Conservation (phyloP, 2,113 vertebrate species). For the Psophia crepitans region DNA sequence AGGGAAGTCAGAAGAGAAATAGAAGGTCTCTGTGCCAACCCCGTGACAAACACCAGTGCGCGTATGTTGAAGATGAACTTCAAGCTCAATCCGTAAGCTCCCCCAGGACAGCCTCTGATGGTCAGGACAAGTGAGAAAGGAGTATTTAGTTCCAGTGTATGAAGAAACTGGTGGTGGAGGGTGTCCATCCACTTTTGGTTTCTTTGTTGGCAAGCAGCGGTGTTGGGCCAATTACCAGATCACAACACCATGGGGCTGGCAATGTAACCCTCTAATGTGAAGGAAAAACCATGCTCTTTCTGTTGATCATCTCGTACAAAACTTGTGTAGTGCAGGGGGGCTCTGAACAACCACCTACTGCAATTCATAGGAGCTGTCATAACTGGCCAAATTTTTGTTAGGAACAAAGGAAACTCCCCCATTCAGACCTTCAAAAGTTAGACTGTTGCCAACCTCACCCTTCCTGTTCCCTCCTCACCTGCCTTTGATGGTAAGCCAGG, state of each 20-base stretch:
- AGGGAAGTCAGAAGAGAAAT: background rate
- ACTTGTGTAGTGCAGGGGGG: rapidly evolving
- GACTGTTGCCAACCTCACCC: background rate
- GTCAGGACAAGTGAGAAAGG: background rate
- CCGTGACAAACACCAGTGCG: background rate
- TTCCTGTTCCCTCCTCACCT: background rate
- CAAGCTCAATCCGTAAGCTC: background rate
- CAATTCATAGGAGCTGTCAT: background rate
- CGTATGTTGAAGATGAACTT: background rate
- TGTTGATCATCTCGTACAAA: background rate
- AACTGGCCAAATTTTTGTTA: background rate
- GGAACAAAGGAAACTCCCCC: background rate
- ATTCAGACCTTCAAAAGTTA: background rate
- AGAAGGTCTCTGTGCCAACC: background rate
- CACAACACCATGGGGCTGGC: background rate
- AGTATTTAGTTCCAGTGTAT: background rate
- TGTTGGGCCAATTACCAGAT: background rate
- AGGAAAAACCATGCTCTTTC: background rate
- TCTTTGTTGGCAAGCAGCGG: background rate
- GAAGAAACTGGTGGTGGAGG: background rate
- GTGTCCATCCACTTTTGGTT: background rate
- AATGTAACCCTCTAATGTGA: background rate
- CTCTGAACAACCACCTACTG: background rate
- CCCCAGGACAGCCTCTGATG: background rate
- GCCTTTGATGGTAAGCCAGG: slow-evolving; percentile 7